A percentile compares a stretch with the other conserved stretches of the same genome.
These are phyloP conservation scores for Hyposoter didymator DNA, from an alignment of 2,888 invertebrate species.

Conservation along the genomic window DNA sequence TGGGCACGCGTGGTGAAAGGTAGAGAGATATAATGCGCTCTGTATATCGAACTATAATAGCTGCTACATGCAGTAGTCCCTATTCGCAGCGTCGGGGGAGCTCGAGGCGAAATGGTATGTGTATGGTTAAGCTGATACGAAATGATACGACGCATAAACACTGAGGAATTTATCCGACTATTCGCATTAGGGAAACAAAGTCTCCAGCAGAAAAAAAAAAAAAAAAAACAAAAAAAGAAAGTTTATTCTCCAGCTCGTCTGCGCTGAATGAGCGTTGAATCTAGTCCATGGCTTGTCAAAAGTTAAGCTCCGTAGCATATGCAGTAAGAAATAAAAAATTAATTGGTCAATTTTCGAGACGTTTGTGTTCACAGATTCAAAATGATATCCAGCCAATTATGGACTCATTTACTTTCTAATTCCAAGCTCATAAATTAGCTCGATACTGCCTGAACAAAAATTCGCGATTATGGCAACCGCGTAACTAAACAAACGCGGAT, in stretches of 20 bases:
- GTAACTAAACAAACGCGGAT: not conserved
- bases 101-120: constrained; percentile 58
- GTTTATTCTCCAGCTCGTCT: not conserved
- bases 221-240: not conserved
- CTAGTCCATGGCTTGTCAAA: not conserved
- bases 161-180: constrained; percentile 43
- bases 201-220: not conserved
- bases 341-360: constrained; percentile 8
- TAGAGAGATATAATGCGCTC: constrained; percentile 56
- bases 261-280: not conserved
- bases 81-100: constrained; percentile 32
- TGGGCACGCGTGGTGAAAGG: constrained; percentile 68
- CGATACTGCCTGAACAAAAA: not conserved
- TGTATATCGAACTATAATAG: constrained; percentile 51
- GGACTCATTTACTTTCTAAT: constrained; percentile 4
- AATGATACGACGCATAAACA: constrained; percentile 11
- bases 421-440: not conserved
- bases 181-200: constrained; percentile 27
- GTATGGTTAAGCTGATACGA: constrained; percentile 32
- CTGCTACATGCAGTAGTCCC: constrained; percentile 32
- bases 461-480: not conserved
- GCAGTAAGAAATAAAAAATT: not conserved
- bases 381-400: not conserved
- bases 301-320: not conserved
- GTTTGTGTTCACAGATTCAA: not conserved